Evolutionary conservation across 2,888 invertebrate species (phyloP).

Genomic region (Diaperis boleti): DNA sequence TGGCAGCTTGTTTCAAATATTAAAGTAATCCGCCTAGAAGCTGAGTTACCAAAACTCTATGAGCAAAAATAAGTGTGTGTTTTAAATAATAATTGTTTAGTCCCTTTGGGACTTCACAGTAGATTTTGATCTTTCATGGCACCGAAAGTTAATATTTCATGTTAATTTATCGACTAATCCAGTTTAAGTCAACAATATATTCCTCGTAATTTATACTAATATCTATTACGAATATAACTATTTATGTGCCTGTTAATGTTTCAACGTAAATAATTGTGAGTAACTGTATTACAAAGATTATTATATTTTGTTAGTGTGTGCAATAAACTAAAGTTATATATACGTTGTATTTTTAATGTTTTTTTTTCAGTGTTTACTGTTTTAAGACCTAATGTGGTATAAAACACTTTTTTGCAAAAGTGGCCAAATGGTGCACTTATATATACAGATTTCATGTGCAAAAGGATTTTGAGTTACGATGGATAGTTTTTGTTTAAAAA

Average conservation of each 20-base stretch:
- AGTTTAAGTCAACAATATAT: background rate
- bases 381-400: no score
- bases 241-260: slow-evolving; percentile 18
- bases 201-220: background rate
- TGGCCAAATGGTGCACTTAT: no score
- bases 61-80: slow-evolving; percentile 60
- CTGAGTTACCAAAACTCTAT: slow-evolving; percentile 80
- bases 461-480: no score
- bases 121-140: slow-evolving; percentile 10
- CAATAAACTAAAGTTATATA: no score
- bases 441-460: no score
- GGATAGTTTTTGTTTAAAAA: no score
- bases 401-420: no score
- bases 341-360: no score
- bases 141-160: slow-evolving; percentile 5
- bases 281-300: slow-evolving; percentile 3
- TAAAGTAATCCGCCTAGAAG: slow-evolving; percentile 77
- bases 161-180: background rate
- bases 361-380: no score
- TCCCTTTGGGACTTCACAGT: background rate
- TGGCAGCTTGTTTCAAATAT: slow-evolving; percentile 79
- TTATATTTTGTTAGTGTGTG: slow-evolving; percentile 22
- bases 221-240: no score
- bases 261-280: background rate
- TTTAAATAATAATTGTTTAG: background rate